Conservation (phyloP, 2,888 invertebrate species). For the Standfussiana lucernea region DNA sequence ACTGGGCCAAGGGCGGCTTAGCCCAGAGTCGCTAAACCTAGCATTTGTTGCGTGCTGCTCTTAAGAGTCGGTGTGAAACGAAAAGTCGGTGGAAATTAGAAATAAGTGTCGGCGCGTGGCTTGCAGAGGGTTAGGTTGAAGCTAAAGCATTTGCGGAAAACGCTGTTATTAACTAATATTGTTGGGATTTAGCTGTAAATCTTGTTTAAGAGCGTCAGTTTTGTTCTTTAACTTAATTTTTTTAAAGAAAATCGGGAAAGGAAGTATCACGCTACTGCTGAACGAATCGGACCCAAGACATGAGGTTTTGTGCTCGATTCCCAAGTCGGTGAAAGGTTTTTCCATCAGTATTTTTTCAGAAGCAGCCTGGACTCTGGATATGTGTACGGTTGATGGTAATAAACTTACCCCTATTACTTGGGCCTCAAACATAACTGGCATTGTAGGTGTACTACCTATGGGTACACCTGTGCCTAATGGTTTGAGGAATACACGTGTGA, state of each 20-base stretch:
- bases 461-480: not conserved
- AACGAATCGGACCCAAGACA: not conserved
- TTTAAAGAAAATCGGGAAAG: not conserved
- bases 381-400: not conserved
- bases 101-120: slow-evolving; percentile 25
- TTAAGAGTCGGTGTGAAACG: slow-evolving; percentile 26
- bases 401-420: not conserved
- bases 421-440: not conserved
- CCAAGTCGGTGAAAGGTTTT: not conserved
- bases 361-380: not conserved
- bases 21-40: slow-evolving; percentile 47
- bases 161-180: not conserved
- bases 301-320: not conserved
- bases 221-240: not conserved
- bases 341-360: not conserved
- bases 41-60: slow-evolving; percentile 46
- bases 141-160: not conserved
- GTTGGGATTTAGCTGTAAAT: not conserved
- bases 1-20: slow-evolving; percentile 70
- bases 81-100: slow-evolving; percentile 36
- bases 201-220: not conserved
- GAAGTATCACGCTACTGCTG: not conserved
- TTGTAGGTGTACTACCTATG: not conserved
- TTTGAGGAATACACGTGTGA: not conserved
- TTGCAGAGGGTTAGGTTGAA: slow-evolving; percentile 13